These are phyloP conservation scores for Limenitis camilla DNA, from an alignment of 2,888 invertebrate species.

Conservation along the genomic window DNA sequence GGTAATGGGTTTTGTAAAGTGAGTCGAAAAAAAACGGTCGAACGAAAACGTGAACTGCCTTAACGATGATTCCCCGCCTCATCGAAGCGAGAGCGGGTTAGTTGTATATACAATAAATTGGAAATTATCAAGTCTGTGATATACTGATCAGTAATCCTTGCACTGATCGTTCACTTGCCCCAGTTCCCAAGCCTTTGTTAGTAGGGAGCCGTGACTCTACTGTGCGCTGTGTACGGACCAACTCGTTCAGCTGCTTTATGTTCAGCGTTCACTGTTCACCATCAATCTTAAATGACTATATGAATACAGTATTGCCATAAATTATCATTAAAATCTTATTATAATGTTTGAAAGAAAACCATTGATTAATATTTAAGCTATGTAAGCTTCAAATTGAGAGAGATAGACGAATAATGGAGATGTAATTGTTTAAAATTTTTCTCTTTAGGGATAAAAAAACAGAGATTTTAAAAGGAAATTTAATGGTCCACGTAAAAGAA, in stretches of 20 bases:
- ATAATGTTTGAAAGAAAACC: too few species aligned
- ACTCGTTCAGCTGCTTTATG: background rate
- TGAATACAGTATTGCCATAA: background rate
- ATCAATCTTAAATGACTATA: slow-evolving; percentile 1
- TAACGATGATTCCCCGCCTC: too few species aligned
- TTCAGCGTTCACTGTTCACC: slow-evolving; percentile 1
- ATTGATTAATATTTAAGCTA: too few species aligned
- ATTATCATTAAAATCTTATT: background rate
- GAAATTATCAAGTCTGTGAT: background rate
- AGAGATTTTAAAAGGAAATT: too few species aligned
- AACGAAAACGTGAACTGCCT: too few species aligned
- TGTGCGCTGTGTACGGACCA: slow-evolving; percentile 1
- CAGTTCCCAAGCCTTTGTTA: slow-evolving; percentile 27
- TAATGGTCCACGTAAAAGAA: too few species aligned
- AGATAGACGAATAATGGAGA: too few species aligned
- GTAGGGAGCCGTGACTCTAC: slow-evolving; percentile 22
- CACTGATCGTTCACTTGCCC: slow-evolving; percentile 21
- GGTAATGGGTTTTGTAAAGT: too few species aligned
- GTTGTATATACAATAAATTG: background rate
- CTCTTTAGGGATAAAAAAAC: too few species aligned
- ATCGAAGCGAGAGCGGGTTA: background rate
- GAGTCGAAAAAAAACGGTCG: too few species aligned
- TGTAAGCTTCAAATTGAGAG: too few species aligned
- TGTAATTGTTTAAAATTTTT: too few species aligned
- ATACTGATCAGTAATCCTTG: background rate